Percentiles rank a stretch among this genome's conserved stretches.
Evolutionary conservation across 2,113 vertebrate species (phyloP).

Genomic region (Donacobius atricapilla): DNA sequence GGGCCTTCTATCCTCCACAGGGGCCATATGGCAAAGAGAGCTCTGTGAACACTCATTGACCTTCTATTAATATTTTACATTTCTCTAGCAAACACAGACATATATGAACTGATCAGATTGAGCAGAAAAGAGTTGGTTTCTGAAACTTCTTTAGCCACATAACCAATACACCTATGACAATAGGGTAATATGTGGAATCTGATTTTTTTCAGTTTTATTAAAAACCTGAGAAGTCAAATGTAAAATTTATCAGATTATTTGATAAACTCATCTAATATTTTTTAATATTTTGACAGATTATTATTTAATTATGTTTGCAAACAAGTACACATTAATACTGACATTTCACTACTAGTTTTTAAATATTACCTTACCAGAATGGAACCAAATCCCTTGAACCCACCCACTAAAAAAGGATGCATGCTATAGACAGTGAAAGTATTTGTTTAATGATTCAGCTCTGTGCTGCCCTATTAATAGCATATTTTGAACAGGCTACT

Average conservation of each 20-base stretch:
- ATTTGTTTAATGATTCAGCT: neutral
- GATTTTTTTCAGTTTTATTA: constrained; percentile 53
- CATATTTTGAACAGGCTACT: neutral
- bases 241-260: constrained; percentile 59
- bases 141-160: constrained; percentile 53
- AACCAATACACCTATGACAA: constrained; percentile 55
- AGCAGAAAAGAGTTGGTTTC: constrained; percentile 24
- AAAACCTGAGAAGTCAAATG: constrained; percentile 23
- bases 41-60: constrained; percentile 71
- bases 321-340: neutral
- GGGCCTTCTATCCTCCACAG: constrained; percentile 72
- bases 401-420: neutral
- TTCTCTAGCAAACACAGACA: constrained; percentile 57
- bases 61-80: constrained; percentile 75
- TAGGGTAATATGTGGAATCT: neutral
- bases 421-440: neutral
- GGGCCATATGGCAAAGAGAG: constrained; percentile 76
- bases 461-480: neutral
- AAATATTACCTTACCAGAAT: neutral
- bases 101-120: constrained; percentile 46
- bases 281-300: constrained; percentile 29
- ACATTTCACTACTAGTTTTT: constrained; percentile 1
- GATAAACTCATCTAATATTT: constrained; percentile 34
- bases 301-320: constrained; percentile 58
- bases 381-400: neutral